These are phyloP conservation scores for Trachops cirrhosus DNA, from an alignment of 2,797 vertebrate genomes.

Conservation along the genomic window DNA sequence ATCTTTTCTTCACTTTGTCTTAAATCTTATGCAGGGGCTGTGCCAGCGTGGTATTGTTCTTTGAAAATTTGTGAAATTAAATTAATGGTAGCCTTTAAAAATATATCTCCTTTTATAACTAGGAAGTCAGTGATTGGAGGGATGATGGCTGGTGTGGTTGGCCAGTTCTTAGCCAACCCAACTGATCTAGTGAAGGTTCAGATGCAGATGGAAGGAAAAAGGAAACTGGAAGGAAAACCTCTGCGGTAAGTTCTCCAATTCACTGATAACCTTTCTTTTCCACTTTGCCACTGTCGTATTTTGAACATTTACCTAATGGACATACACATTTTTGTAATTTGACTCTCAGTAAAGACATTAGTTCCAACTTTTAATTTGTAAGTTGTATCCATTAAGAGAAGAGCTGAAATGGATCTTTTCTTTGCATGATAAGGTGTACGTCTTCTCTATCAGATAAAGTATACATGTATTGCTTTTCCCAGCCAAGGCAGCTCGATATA, in stretches of 20 bases:
- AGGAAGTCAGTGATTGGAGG: slow-evolving; percentile 89
- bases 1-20: neutral
- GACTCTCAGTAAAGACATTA: neutral
- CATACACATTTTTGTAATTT: neutral
- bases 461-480: neutral
- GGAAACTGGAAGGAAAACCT: slow-evolving; percentile 87
- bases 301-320: neutral
- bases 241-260: slow-evolving; percentile 77
- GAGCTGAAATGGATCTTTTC: neutral
- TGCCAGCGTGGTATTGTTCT: neutral
- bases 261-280: neutral
- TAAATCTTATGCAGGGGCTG: neutral
- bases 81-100: neutral
- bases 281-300: neutral
- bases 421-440: neutral
- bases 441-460: neutral
- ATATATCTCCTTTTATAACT: slow-evolving; percentile 36
- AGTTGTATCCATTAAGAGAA: neutral
- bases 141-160: slow-evolving; percentile 86
- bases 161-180: slow-evolving; percentile 90
- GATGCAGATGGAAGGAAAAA: slow-evolving; percentile 92
- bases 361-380: neutral
- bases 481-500: neutral
- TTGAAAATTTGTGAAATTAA: neutral
- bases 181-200: slow-evolving; percentile 91